Evolutionary conservation across 37 sponge, comb jelly and placozoan species (phyloP), one percentile per base, ranked within the genome.

Genomic region (Aplysina aerophoba): DNA sequence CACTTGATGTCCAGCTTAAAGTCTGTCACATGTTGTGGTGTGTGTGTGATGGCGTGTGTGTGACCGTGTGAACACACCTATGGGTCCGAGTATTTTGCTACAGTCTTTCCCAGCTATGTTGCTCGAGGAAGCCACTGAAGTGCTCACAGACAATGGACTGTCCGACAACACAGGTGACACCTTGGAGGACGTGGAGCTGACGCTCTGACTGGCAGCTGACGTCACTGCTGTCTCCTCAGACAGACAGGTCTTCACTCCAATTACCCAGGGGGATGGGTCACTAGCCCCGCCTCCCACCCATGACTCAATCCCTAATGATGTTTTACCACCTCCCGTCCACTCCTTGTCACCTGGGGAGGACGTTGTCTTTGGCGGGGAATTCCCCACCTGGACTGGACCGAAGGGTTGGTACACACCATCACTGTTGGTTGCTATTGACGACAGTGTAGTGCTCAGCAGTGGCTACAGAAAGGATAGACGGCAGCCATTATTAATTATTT

Each of bases 391-490:
- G 15, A 75, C 78, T 21, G 78, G 78, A 15, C 78, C 78, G 41
- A 75, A 75, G 0, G 78, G 78, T 36, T 75, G 78, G 24, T 75
- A 75, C 16, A 44, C 40, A 17, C 78, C 78, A 75, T 75, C 78
- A 22, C 78, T 50, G 4, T 38, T 40, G 78, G 78, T 75, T 50
- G 78, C 50, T 16, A 75, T 75, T 50, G 78, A 75, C 54, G 37
- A 75, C 78, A 36, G 28, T 62, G 28, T 28, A 62, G 64, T n/a
- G 27, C 28, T 28, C 64, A 62, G 24, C 27, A 27, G 28, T 44
- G 50, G 50, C 50, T 62, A 14, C 12, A 62, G 28, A 62, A n/a
- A 62, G 64, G 28, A 4, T 13, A 62, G 64, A 62, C 11, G 24
- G 28, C 28, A 28, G 27, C 28, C 12, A 62, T 62, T 62, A 6